Base-by-base conservation (phyloP, 2,113 vertebrate genomes). In the Sakesphorus luctuosus region DNA sequence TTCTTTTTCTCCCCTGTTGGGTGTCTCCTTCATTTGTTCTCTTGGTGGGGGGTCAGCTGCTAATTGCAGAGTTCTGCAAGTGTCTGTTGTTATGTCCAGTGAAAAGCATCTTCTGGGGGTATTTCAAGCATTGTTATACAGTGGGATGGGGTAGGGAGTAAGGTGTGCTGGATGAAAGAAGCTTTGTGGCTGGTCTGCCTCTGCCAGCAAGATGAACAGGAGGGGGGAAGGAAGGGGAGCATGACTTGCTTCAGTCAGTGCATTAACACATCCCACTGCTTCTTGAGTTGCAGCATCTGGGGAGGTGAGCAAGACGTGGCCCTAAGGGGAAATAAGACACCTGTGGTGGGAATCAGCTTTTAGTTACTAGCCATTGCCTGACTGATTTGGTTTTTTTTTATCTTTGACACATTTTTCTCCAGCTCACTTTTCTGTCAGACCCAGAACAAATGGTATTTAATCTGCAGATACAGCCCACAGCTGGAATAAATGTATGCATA, bases 401-500 rank as follows among this genome's bases (percentile, higher is more conserved):
- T 8, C 18, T 91, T 73, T 46, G 77, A 92, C 59, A 28, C 17
- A 40, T 95, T 94, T 96, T 95, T 91, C 47, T 79, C 15, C 44
- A n/a, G 43, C 56, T 84, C 20, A 0, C 17, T 94, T 74, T 92
- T 74, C 81, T 95, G 87, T 90, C 94, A 88, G 59, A 5, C 33
- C 38, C 50, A 77, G 86, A 74, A 93, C 73, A 94, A 94, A 89
- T 55, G 47, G 47, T 72, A 71, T 95, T 96, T 81, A 85, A 88
- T 67, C 76, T 88, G 43, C 61, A 86, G 76, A 35, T 73, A 5
- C n/a, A 83, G 46, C 63, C 43, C 56, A 80, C 87, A 94, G 91
- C 87, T 96, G 93, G 78, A 81, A 67, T 53, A 87, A 93, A 86
- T 88, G 16, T 88, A 59, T 50, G 86, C 90, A 92, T 96, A 89